Evolutionary conservation across 1,140 invertebrate genomes (phyloP), one percentile per base, ranked within the genome.

Genomic region (Caligus rogercresseyi): DNA sequence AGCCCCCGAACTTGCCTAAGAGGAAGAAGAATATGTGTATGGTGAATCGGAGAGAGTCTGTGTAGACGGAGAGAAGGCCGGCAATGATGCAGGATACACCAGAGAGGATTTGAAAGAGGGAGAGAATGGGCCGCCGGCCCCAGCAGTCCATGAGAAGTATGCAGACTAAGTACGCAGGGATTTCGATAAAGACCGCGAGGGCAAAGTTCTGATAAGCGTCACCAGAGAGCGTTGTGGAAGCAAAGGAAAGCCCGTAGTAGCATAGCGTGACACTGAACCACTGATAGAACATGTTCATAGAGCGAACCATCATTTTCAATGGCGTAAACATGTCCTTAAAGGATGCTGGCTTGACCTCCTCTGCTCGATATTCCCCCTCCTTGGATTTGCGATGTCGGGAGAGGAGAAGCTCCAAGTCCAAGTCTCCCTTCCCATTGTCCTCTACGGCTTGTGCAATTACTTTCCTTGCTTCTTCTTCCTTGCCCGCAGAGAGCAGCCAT

Each of bases 401-500:
- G n/a, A 43, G 7, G n/a, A 43, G 31, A 7, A 43, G n/a, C 7
- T 43, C 31, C n/a, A 43, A 7, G 24, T 64, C 63, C 1, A 66
- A 67, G 16, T 65, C 53, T 52, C 65, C 63, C 20, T 65, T 61
- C 3, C 62, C 58, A 64, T 74, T 74, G 18, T 62, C 60, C 24
- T 66, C 65, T 21, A 70, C 71, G 20, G 74, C 70, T 20, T 65
- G 66, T 61, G 68, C 61, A 13, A 74, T 66, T 16, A 72, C 54
- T 3, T 65, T 65, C 43, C 70, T 68, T 0, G 73, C 74, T 60
- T 74, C 69, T 3, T 70, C 69, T 24, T 70, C 68, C 31, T 68
- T 69, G 15, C 71, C 69, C 56, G 70, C 69, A 24, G 74, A 66
- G 13, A 77, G 67, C 23, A 77, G 66, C 74, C 75, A 77, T n/a